Evolutionary conservation across 2,888 invertebrate genomes (phyloP), one percentile per base, ranked within the genome.

Genomic region (Junonia oenone): DNA sequence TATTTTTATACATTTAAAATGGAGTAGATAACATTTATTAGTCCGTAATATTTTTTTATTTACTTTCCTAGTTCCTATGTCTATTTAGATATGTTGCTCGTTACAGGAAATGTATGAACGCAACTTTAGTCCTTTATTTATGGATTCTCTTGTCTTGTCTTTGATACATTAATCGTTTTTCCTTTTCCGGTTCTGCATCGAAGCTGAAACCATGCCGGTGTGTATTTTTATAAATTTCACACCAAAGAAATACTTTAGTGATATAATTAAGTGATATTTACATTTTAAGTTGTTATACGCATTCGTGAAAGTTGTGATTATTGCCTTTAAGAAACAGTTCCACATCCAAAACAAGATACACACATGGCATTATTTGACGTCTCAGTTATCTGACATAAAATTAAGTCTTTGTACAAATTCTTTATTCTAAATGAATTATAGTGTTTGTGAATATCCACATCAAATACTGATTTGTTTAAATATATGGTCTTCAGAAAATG

Each of bases 161-260:
- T 70, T 86, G 82, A 68, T 61, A 63, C 66, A 76, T 76, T 73
- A 61, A 66, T 71, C 69, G 73, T 69, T 72, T 84, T 83, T 89
- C 90, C 90, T 88, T 91, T 91, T 91, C 90, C 90, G 90, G 90
- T 91, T 90, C 87, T 90, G 90, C 90, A 83, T 79, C 78, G 75
- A 83, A 90, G 90, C 89, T 86, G 89, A 80, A 89, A 89, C 90
- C 90, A 91, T 91, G 90, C 90, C 90, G 90, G 90, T 91, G 86
- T 86, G 90, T 91, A 90, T 81, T 81, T 81, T 81, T 71, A 67
- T 66, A 75, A 73, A 73, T 59, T 62, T 52, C 45, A 43, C 57
- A 63, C 60, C 6, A 38, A 72, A 72, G 73, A 67, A 72, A 53
- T 63, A 65, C 67, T 68, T 65, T 54, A 65, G 69, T 69, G 65